phyloP scores from a whole-genome alignment of 2,888 invertebrate species.

The Elegia similella region DNA sequence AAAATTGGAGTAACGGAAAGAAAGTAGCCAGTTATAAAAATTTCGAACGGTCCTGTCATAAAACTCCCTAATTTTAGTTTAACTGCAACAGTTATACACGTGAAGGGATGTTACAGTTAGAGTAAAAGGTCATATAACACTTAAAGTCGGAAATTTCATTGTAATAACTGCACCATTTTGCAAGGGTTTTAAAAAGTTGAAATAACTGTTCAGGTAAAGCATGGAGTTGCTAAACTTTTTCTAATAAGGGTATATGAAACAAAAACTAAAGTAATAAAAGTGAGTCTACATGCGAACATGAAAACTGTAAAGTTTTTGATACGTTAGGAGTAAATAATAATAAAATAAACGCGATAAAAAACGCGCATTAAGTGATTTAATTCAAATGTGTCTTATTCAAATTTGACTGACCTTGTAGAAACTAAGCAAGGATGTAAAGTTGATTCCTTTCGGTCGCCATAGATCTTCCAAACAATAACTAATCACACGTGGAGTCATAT shows the following conservation, averaged over 20 bases:
- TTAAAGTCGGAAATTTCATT: slow-evolving; percentile 20
- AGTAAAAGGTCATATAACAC: slow-evolving; percentile 24
- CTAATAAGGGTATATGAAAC: background rate
- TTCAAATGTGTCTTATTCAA: no score
- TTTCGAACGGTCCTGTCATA: slow-evolving; percentile 46
- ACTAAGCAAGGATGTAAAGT: no score
- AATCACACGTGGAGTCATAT: no score
- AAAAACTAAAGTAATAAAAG: background rate
- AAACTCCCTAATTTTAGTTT: slow-evolving; percentile 39
- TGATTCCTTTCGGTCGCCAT: no score
- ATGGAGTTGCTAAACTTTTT: background rate
- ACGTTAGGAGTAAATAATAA: no score
- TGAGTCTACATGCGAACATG: no score
- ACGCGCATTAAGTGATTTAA: no score
- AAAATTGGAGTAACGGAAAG: slow-evolving; percentile 67
- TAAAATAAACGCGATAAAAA: no score
- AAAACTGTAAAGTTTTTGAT: no score
- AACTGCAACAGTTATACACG: slow-evolving; percentile 31
- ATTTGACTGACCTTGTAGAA: no score
- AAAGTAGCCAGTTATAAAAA: slow-evolving; percentile 68
- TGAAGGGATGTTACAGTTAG: slow-evolving; percentile 21
- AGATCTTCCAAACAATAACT: no score
- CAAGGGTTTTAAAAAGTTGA: background rate
- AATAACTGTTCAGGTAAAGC: slow-evolving; percentile 16
- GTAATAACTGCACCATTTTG: slow-evolving; percentile 12